Conservation (phyloP, 2,113 vertebrate species). For the Prunella himalayana region DNA sequence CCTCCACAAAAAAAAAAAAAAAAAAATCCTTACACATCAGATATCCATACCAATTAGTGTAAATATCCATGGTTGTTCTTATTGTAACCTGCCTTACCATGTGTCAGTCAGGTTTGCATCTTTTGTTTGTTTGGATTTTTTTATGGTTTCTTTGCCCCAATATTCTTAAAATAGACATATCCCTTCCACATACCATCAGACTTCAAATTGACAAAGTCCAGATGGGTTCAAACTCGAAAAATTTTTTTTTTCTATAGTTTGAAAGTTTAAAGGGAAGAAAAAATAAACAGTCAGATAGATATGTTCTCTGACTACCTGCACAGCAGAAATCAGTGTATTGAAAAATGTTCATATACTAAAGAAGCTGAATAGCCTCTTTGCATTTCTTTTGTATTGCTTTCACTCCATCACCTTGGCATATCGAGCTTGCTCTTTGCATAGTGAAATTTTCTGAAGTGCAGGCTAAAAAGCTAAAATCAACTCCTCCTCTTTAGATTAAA, state of each 20-base stretch:
- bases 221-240: not conserved
- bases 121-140: not conserved
- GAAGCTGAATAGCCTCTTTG: not conserved
- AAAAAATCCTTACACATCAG: not conserved
- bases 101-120: not conserved
- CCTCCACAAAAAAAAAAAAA: not conserved
- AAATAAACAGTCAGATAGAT: not conserved
- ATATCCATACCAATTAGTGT: not conserved
- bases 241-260: not conserved
- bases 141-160: not conserved
- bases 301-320: not conserved
- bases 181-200: not conserved
- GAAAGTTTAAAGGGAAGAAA: not conserved
- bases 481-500: not conserved
- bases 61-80: not conserved
- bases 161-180: not conserved
- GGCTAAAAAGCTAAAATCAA: not conserved
- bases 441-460: not conserved
- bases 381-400: not conserved
- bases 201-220: not conserved
- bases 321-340: not conserved
- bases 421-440: not conserved
- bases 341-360: not conserved
- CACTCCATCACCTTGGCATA: not conserved
- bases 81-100: not conserved